A percentile compares a stretch with the other conserved stretches of the same genome.
Conservation (phyloP, 2,113 vertebrate species). For the Megaptera novaeangliae region DNA sequence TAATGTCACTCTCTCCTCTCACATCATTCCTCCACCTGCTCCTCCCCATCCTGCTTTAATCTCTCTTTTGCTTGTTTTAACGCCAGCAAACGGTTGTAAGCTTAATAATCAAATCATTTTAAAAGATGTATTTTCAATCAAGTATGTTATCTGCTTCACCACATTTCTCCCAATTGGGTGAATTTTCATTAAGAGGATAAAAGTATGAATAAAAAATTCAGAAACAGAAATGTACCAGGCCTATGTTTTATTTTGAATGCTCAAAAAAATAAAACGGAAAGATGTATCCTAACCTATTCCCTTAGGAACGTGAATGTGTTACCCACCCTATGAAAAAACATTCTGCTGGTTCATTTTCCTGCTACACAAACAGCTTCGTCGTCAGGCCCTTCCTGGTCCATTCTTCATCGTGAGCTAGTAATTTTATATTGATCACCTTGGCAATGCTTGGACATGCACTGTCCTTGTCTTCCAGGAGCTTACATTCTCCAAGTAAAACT, state of each 20-base stretch:
- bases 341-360: slow-evolving; percentile 42
- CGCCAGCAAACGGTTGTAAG: neutral
- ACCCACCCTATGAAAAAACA: slow-evolving; percentile 43
- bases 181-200: neutral
- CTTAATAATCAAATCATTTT: neutral
- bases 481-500: neutral
- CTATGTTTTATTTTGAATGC: neutral
- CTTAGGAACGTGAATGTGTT: neutral
- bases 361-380: slow-evolving; percentile 21
- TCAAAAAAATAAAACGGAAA: neutral
- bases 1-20: neutral
- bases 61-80: neutral
- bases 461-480: neutral
- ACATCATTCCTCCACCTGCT: neutral
- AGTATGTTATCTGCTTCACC: neutral
- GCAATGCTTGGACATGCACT: neutral
- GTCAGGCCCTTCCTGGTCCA: neutral
- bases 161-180: neutral
- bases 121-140: slow-evolving; percentile 16
- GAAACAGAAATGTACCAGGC: neutral
- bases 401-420: neutral
- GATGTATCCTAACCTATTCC: neutral
- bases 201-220: neutral
- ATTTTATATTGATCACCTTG: neutral
- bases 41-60: neutral